Percentiles rank a stretch among this genome's conserved stretches.
phyloP scores from a whole-genome alignment of 1,140 invertebrate genomes.

The Drosophila pectinifera region DNA sequence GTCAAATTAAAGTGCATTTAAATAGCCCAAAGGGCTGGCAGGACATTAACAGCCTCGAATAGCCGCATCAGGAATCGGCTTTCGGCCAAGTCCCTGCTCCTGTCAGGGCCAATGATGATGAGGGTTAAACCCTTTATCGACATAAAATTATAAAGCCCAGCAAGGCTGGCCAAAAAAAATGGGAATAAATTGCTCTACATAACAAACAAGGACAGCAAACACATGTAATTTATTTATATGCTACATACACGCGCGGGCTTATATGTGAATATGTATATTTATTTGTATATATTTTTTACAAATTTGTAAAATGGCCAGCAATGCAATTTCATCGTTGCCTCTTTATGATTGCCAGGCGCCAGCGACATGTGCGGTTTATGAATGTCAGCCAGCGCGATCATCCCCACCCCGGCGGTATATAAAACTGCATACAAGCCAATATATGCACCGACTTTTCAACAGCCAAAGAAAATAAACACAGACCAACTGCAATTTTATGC shows the following conservation, averaged over 20 bases:
- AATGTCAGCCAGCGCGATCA: constrained; percentile 40
- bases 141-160: constrained; percentile 11
- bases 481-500: constrained; percentile 43
- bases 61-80: constrained; percentile 12
- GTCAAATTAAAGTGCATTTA: constrained; percentile 47
- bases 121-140: constrained; percentile 41
- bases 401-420: constrained; percentile 3
- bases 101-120: constrained; percentile 48
- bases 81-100: constrained; percentile 13
- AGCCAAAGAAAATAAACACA: constrained; percentile 39
- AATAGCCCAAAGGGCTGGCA: constrained; percentile 18
- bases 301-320: constrained; percentile 48
- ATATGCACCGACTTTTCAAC: not conserved
- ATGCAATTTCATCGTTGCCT: constrained; percentile 38
- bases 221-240: constrained; percentile 49
- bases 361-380: constrained; percentile 62
- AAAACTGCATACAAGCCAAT: constrained; percentile 6
- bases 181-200: constrained; percentile 41
- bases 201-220: constrained; percentile 46
- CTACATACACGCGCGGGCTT: not conserved
- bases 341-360: constrained; percentile 26
- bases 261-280: not conserved
- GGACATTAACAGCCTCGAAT: constrained; percentile 12
- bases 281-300: not conserved
- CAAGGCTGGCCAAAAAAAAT: constrained; percentile 21